A percentile compares a stretch with the other conserved stretches of the same genome.
These are phyloP conservation scores for Poicephalus gulielmi DNA, from an alignment of 2,113 vertebrate species.

Conservation along the genomic window DNA sequence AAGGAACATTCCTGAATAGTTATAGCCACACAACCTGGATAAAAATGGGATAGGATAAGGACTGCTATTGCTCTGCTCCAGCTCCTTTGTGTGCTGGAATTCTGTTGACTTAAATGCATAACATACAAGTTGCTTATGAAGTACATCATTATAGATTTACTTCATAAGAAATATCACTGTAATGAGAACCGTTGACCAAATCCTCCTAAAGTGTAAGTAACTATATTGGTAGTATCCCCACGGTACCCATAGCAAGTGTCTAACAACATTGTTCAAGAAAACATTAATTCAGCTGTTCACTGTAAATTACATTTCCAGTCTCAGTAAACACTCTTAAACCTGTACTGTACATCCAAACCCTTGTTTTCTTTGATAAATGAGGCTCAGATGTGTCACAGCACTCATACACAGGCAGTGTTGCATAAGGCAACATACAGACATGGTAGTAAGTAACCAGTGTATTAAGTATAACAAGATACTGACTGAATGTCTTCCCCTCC, in stretches of 20 bases:
- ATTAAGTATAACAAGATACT: background rate
- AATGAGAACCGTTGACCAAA: background rate
- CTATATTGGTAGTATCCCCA: background rate
- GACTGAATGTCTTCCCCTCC: background rate
- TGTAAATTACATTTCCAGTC: background rate
- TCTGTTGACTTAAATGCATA: background rate
- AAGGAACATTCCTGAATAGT: background rate
- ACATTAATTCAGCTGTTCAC: background rate
- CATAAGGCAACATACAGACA: background rate
- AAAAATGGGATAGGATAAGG: background rate
- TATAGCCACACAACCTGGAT: background rate
- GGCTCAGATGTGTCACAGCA: background rate
- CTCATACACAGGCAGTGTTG: background rate
- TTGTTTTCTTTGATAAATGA: background rate
- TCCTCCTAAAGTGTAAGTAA: background rate
- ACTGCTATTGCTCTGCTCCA: background rate
- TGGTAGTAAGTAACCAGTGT: background rate
- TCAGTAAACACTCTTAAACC: background rate
- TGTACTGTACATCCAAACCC: background rate
- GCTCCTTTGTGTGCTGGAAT: background rate
- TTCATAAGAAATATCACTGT: background rate
- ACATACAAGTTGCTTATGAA: background rate
- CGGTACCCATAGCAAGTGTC: background rate
- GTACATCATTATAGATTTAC: background rate
- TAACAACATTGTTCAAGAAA: background rate